Conservation (phyloP, 2,113 vertebrate genomes). For the Protobothrops mucrosquamatus region DNA sequence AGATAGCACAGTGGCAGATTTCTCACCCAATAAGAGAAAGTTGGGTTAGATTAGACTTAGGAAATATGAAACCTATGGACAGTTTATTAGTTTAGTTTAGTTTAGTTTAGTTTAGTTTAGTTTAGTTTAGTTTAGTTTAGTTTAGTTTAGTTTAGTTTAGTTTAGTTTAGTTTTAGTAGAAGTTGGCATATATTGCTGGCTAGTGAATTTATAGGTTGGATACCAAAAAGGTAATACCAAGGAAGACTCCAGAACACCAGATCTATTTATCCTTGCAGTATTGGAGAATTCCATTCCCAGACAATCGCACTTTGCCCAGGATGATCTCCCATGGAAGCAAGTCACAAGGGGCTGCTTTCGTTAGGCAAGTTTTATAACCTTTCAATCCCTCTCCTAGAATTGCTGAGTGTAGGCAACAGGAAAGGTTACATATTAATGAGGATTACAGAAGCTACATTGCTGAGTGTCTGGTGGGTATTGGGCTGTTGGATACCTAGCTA, state of each 20-base stretch:
- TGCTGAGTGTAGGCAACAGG: not conserved
- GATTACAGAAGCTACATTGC: not conserved
- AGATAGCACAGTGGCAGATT: not conserved
- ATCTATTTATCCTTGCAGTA: not conserved
- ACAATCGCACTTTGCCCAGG: not conserved
- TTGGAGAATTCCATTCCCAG: not conserved
- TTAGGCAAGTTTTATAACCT: not conserved
- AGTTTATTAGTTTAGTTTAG: not conserved
- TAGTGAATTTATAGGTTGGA: not conserved
- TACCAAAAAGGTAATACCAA: not conserved
- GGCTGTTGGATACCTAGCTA: not conserved
- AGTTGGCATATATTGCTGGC: not conserved
- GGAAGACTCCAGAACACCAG: not conserved
- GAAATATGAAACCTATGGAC: not conserved
- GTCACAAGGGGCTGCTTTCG: not conserved
- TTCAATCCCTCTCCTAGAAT: not conserved
- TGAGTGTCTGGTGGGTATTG: not conserved
- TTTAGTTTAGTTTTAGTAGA: not conserved
- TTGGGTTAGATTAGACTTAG: not conserved
- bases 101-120: too few species aligned
- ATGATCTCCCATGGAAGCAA: not conserved
- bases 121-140: too few species aligned
- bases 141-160: not conserved
- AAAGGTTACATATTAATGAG: not conserved
- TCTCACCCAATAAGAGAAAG: not conserved